Evolutionary conservation across 2,888 invertebrate species (phyloP).

Genomic region (Drosophila eohydei): DNA sequence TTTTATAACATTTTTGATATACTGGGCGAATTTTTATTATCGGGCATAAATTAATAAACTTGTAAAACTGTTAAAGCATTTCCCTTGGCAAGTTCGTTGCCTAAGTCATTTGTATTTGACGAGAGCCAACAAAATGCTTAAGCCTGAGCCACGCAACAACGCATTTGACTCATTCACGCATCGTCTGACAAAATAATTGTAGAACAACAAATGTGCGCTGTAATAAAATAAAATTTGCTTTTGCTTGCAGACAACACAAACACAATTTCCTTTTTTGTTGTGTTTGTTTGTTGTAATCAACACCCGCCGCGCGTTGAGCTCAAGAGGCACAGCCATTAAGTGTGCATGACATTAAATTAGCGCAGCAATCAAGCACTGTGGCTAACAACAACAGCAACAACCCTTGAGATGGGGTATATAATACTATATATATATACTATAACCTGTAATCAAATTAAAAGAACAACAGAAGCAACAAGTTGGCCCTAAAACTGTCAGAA

Average conservation of each 20-base stretch:
- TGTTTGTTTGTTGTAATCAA: conserved; percentile 68
- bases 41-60: conserved; percentile 67
- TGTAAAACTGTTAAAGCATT: conserved; percentile 63
- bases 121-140: conserved; percentile 40
- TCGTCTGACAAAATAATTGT: conserved; percentile 69
- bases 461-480: conserved; percentile 40
- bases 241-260: conserved; percentile 16
- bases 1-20: conserved; percentile 16
- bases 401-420: conserved; percentile 10
- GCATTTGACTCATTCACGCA: conserved; percentile 74
- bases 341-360: conserved; percentile 76
- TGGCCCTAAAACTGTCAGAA: conserved; percentile 18
- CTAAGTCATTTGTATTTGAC: conserved; percentile 44
- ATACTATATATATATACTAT: too few species aligned
- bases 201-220: conserved; percentile 46
- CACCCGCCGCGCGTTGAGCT: conserved; percentile 48
- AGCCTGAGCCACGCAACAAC: conserved; percentile 46
- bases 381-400: conserved; percentile 10
- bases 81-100: conserved; percentile 59
- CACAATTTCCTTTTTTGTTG: conserved; percentile 34
- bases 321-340: conserved; percentile 50
- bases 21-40: conserved; percentile 34
- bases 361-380: conserved; percentile 57
- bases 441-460: conserved; percentile 72
- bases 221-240: conserved; percentile 59